Conservation (phyloP, 2,888 invertebrate genomes). For the Epirrita christyi region DNA sequence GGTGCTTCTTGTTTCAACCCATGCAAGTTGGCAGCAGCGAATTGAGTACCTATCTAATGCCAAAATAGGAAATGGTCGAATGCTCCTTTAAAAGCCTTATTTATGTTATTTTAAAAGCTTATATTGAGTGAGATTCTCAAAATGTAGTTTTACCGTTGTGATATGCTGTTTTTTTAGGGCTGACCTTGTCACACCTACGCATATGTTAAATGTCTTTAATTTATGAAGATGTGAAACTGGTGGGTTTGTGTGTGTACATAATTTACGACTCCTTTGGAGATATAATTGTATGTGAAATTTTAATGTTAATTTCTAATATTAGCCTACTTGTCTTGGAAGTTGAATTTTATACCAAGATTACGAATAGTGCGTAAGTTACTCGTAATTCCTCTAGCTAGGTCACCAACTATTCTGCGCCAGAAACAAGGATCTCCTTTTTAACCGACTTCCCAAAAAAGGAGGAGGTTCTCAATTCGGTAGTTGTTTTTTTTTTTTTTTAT, state of each 20-base stretch:
- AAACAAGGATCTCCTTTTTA: no score
- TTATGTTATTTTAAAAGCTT: constrained; percentile 2
- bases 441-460: no score
- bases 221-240: constrained; percentile 32
- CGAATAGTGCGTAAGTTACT: no score
- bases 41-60: background rate
- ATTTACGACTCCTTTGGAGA: constrained; percentile 26
- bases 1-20: no score
- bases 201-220: constrained; percentile 30
- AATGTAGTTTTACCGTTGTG: constrained; percentile 17
- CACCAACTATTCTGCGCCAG: no score
- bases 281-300: constrained; percentile 9
- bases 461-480: no score
- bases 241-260: constrained; percentile 32
- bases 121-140: background rate
- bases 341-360: no score
- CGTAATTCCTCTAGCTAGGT: no score
- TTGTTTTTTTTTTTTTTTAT: no score
- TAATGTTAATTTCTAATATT: background rate
- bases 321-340: no score
- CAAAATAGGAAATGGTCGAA: constrained; percentile 4
- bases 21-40: background rate
- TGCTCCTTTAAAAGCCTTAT: background rate
- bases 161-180: constrained; percentile 16
- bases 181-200: constrained; percentile 35